Evolutionary conservation across 2,797 vertebrate genomes (phyloP), one percentile per base, ranked within the genome.

Genomic region (Phrynocephalus vlangalii): DNA sequence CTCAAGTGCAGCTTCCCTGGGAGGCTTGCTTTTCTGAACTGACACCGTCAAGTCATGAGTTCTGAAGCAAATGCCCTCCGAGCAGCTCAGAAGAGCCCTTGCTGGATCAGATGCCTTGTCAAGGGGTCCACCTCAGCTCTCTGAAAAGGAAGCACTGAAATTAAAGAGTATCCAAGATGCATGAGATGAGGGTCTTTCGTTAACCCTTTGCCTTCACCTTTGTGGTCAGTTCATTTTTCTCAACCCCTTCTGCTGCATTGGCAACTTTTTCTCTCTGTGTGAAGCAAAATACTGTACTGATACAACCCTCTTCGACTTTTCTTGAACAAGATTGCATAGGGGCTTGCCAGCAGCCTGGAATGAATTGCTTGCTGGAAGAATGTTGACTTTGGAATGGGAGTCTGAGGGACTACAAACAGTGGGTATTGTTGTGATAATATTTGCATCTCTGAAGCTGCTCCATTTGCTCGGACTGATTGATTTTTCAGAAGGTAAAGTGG

Each of bases 401-500:
- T 98, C 98, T 0, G 99, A 99, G 97, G 99, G 99, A 95, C 98
- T 99, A 93, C 99, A 99, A 95, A 99, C 99, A 82, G 98, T 99
- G 97, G 98, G 98, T 92, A 99, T 99, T 92, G 98, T 99, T 96
- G 97, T 99, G 97, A 98, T 99, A 94, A 98, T 99, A 95, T 98
- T 98, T 89, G 98, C 98, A 5, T 99, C 98, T 33, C 98, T 99
- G 95, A 99, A 99, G 96, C 98, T 99, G 95, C 98, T 99, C 92
- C 99, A 99, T 97, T 96, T 99, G 93, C 97, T 99, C 95, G 99
- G 99, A 95, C 97, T 99, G 96, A 99, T 99, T 97, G 98, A 97
- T 98, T 99, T 99, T 97, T 98, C 99, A 5, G 98, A 99, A 98
- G 99, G 99, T 99, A 99, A 99, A 98, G 96, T 96, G 95, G 91